These are phyloP conservation scores for Drosophila infuscata DNA, from an alignment of 2,888 invertebrate genomes.

Conservation along the genomic window DNA sequence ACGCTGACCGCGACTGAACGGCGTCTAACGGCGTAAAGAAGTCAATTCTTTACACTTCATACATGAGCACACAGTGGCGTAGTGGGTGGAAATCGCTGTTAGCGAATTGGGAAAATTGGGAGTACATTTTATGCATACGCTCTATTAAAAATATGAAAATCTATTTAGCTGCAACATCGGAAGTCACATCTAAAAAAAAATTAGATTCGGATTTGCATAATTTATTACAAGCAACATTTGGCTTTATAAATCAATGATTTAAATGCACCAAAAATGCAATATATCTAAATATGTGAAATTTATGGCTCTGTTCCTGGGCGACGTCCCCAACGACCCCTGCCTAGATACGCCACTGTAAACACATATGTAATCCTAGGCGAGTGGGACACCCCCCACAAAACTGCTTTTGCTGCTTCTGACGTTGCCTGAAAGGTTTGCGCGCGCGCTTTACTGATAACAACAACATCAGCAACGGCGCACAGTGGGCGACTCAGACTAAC, in stretches of 20 bases:
- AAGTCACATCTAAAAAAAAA: not conserved
- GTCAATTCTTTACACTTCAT: constrained; percentile 13
- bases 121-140: not conserved
- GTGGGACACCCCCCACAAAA: constrained; percentile 28
- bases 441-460: constrained; percentile 52
- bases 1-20: constrained; percentile 41
- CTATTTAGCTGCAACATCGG: not conserved
- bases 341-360: constrained; percentile 2
- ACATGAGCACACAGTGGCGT: not conserved
- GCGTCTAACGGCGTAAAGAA: constrained; percentile 50
- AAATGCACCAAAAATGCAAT: not conserved
- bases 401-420: constrained; percentile 16
- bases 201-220: not conserved
- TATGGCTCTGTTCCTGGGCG: not conserved
- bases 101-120: not conserved
- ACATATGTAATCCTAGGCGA: constrained; percentile 8
- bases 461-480: constrained; percentile 49
- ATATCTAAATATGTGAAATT: not conserved
- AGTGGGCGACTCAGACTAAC: not conserved
- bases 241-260: not conserved
- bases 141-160: not conserved
- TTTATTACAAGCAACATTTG: not conserved
- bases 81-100: not conserved
- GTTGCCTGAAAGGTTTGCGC: constrained; percentile 42
- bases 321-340: not conserved